These are phyloP conservation scores for Sandelia bainsii DNA, from an alignment of 2,797 vertebrate species.

Conservation along the genomic window DNA sequence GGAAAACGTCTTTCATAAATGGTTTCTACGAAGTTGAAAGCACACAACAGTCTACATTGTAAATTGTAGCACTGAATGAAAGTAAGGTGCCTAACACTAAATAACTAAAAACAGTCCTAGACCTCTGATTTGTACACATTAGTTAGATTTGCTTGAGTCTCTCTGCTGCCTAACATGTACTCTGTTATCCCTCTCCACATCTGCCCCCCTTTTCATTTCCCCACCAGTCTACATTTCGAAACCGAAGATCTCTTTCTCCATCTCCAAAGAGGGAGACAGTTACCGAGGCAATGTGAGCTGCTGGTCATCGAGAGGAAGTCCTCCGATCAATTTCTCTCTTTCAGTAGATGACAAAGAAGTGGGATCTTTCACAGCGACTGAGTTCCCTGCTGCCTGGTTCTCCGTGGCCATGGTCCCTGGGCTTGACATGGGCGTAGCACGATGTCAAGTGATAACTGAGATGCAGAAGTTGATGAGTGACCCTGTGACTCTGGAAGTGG, in stretches of 20 bases:
- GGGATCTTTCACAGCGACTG: conserved; percentile 28
- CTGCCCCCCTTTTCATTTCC: conserved; percentile 1
- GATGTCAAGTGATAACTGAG: conserved; percentile 71
- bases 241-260: conserved; percentile 75
- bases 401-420: conserved; percentile 59
- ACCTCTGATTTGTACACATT: neutral
- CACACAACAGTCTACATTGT: neutral
- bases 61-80: neutral
- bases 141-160: neutral
- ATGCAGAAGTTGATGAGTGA: conserved; percentile 75
- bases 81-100: neutral
- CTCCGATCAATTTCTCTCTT: conserved; percentile 76
- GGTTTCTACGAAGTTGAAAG: neutral
- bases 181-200: neutral
- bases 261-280: conserved; percentile 61
- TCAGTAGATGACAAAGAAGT: conserved; percentile 57
- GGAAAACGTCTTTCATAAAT: too few relatives aligned
- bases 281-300: conserved; percentile 80
- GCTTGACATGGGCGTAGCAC: conserved; percentile 69
- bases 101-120: neutral
- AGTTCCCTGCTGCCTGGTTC: conserved; percentile 73
- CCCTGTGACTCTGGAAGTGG: conserved; percentile 77
- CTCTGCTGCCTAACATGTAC: neutral
- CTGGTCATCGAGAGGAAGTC: conserved; percentile 73
- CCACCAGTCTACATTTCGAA: conserved; percentile 74